Conservation (phyloP, 2,797 vertebrate genomes). For the Ceryle rudis region DNA sequence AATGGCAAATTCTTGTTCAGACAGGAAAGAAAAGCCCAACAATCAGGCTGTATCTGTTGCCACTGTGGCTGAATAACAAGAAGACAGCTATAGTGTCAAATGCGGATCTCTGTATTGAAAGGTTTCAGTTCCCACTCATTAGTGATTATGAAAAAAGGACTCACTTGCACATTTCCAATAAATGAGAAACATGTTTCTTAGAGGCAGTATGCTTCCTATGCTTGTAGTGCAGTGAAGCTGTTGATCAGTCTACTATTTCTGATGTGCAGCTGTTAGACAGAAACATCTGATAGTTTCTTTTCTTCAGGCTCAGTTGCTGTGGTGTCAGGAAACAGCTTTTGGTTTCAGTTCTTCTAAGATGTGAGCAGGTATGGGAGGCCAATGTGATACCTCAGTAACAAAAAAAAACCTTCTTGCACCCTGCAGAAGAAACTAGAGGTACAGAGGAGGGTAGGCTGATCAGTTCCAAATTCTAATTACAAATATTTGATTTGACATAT, state of each 20-base stretch:
- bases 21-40: not conserved
- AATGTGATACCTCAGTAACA: not conserved
- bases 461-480: not conserved
- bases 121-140: not conserved
- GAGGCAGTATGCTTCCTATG: not conserved
- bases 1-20: not conserved
- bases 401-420: not conserved
- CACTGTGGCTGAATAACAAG: not conserved
- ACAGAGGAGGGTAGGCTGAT: not conserved
- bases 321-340: constrained; percentile 42
- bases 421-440: not conserved
- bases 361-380: constrained; percentile 36
- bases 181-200: not conserved
- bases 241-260: constrained; percentile 66
- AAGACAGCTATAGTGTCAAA: not conserved
- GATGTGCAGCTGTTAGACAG: constrained; percentile 66
- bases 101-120: not conserved
- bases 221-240: not conserved
- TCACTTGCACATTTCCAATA: constrained; percentile 15
- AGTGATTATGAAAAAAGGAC: not conserved
- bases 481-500: not conserved
- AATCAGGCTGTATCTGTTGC: fast-evolving
- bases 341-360: constrained; percentile 63
- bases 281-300: constrained; percentile 77
- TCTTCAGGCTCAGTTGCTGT: constrained; percentile 17